Conservation (phyloP, 2,113 vertebrate species). For the Megaceryle maxima region DNA sequence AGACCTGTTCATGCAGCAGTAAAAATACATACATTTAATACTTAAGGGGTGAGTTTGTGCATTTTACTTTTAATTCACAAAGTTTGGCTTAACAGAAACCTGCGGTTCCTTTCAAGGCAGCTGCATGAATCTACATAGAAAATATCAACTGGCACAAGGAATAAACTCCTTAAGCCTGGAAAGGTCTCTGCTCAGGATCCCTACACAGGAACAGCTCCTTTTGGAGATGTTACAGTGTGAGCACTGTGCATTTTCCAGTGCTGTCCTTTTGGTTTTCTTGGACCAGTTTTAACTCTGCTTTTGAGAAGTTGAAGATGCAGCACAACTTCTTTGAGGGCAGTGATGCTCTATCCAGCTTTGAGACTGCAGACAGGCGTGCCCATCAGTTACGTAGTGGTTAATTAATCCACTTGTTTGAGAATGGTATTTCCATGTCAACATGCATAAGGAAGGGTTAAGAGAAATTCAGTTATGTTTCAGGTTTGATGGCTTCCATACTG, state of each 20-base stretch:
- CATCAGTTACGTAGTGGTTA: background rate
- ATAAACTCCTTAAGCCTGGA: slow-evolving; percentile 4
- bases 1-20: background rate
- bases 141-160: slow-evolving; percentile 17
- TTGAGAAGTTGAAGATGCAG: background rate
- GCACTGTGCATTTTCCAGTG: background rate
- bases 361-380: background rate
- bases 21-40: slow-evolving; percentile 22
- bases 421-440: background rate
- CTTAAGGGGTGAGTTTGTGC: background rate
- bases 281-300: background rate
- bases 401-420: background rate
- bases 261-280: background rate
- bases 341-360: background rate
- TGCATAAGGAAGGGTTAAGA: background rate
- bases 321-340: background rate
- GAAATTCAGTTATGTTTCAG: background rate
- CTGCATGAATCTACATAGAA: slow-evolving; percentile 43
- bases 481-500: background rate
- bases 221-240: background rate
- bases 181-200: background rate
- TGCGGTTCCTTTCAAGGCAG: slow-evolving; percentile 46
- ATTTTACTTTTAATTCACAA: slow-evolving; percentile 9
- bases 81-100: slow-evolving; percentile 47
- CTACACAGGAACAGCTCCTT: background rate